A percentile compares a stretch with the other conserved stretches of the same genome.
These are phyloP conservation scores for Leucophenga maculata DNA, from an alignment of 2,888 invertebrate species.

Conservation along the genomic window DNA sequence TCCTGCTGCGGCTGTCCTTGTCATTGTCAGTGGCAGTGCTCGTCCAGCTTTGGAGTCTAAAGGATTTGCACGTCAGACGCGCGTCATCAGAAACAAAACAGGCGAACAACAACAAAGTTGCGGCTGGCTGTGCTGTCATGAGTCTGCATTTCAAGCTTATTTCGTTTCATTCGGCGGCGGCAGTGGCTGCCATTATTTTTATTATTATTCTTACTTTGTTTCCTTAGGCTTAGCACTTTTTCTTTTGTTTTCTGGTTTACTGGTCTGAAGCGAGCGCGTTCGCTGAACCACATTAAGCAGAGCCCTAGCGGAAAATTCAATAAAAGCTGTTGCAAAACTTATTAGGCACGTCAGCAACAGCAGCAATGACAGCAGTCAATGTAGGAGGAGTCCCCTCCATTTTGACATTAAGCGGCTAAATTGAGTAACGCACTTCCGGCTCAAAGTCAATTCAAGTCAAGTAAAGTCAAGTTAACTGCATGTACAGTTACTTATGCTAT, in stretches of 20 bases:
- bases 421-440: conserved; percentile 1
- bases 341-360: conserved; percentile 45
- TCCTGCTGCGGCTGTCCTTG: background rate
- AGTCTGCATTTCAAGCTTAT: conserved; percentile 19
- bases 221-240: conserved; percentile 55
- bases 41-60: background rate
- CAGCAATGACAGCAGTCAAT: background rate
- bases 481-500: background rate
- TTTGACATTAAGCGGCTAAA: conserved; percentile 3
- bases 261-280: background rate
- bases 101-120: background rate
- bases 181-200: background rate
- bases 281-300: conserved; percentile 42
- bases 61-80: conserved; percentile 15
- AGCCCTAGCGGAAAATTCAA: conserved; percentile 52
- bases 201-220: conserved; percentile 49
- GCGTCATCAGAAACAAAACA: background rate
- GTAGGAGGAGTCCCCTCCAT: background rate
- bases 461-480: no score
- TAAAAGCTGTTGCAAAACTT: conserved; percentile 51
- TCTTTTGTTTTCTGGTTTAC: conserved; percentile 34
- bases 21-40: conserved; percentile 10
- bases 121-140: conserved; percentile 6
- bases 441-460: background rate
- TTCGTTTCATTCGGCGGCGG: conserved; percentile 5